Percentiles rank a stretch among this genome's conserved stretches.
Conservation (phyloP, 2,113 vertebrate species). For the Baryphthengus martii region DNA sequence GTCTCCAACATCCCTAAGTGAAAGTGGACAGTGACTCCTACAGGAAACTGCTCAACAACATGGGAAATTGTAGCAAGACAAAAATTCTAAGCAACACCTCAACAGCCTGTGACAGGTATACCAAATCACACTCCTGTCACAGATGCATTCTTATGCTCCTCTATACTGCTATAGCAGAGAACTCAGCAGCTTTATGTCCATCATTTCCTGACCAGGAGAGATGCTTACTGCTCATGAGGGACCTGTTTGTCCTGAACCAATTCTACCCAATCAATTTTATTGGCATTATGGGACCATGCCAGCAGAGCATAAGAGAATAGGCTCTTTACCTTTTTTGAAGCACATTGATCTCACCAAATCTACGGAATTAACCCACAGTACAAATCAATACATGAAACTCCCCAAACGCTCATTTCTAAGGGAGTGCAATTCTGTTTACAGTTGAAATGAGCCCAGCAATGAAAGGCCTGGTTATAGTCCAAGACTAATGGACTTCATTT, state of each 20-base stretch:
- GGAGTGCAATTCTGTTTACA: neutral
- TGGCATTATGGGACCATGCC: neutral
- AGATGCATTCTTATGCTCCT: neutral
- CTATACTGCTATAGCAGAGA: neutral
- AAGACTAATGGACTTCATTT: neutral
- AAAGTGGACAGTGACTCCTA: neutral
- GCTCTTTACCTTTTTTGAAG: neutral
- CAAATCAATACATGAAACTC: neutral
- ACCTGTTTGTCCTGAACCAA: neutral
- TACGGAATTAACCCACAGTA: neutral
- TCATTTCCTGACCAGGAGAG: fast-evolving
- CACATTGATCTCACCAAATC: neutral
- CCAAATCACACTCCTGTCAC: neutral
- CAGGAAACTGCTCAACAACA: neutral
- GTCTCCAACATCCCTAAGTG: neutral
- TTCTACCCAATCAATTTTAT: slow-evolving; percentile 13
- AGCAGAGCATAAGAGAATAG: neutral
- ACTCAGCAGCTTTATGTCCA: neutral
- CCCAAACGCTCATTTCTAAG: neutral
- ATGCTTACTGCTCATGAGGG: neutral
- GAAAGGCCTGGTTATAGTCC: neutral
- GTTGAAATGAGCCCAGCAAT: neutral
- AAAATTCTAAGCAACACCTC: neutral
- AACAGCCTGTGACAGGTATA: neutral
- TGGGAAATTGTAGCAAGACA: neutral